Percentiles rank a stretch among this genome's conserved stretches.
Conservation (phyloP, 2,888 invertebrate genomes). For the Labia minor region DNA sequence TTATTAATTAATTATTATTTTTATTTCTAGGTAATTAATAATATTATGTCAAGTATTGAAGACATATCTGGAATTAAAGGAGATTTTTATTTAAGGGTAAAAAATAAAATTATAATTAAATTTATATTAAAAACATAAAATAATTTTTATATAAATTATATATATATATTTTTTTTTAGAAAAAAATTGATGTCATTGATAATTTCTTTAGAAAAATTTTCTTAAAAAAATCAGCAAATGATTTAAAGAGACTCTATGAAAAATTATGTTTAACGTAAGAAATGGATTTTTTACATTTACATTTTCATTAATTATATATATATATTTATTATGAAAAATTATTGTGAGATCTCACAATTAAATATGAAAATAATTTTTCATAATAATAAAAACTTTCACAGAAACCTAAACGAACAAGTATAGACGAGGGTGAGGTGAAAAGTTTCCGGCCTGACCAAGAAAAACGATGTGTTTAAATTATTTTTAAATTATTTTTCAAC, state of each 20-base stretch:
- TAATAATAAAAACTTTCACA: too few relatives aligned
- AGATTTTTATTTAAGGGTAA: slow-evolving; percentile 37
- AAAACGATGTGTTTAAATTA: too few relatives aligned
- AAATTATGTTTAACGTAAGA: slow-evolving; percentile 26
- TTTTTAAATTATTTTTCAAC: too few relatives aligned
- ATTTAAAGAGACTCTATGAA: slow-evolving; percentile 25
- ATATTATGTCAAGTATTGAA: slow-evolving; percentile 48
- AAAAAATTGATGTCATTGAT: slow-evolving; percentile 42
- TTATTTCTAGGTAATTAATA: slow-evolving; percentile 40
- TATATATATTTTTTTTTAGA: slow-evolving; percentile 22
- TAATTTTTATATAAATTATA: slow-evolving; percentile 1
- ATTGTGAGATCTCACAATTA: too few relatives aligned
- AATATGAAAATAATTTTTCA: too few relatives aligned
- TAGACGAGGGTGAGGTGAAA: too few relatives aligned
- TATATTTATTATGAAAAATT: too few relatives aligned
- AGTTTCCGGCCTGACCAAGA: too few relatives aligned
- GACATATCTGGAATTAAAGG: slow-evolving; percentile 44
- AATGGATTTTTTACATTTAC: not conserved
- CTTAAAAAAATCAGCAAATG: slow-evolving; percentile 30
- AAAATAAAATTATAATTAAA: not conserved
- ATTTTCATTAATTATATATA: too few relatives aligned
- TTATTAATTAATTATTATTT: not conserved
- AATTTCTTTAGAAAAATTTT: slow-evolving; percentile 40
- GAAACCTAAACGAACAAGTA: too few relatives aligned
- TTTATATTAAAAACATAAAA: not conserved